Percentiles rank a stretch among this genome's conserved stretches.
Conservation (phyloP, 2,888 invertebrate genomes). For the Quadriops clusia region DNA sequence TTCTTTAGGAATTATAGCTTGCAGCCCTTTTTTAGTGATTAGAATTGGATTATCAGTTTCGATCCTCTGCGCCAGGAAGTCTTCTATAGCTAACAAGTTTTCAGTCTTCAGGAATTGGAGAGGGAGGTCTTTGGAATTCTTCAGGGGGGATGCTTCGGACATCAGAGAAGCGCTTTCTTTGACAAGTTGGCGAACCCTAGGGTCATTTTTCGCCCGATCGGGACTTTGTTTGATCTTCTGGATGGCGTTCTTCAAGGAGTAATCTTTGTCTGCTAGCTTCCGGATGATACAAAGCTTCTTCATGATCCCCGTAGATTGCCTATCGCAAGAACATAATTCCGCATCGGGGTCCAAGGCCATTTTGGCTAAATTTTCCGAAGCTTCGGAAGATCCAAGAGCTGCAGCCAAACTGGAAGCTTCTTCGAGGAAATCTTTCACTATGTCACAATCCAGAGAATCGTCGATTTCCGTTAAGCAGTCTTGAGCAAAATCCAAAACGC, state of each 20-base stretch:
- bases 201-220: constrained; percentile 55
- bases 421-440: constrained; percentile 38
- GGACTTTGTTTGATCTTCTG: constrained; percentile 52
- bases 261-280: constrained; percentile 55
- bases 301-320: constrained; percentile 51
- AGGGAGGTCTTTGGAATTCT: constrained; percentile 61
- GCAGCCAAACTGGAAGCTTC: constrained; percentile 59
- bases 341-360: constrained; percentile 45
- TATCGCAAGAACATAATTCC: constrained; percentile 44
- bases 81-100: constrained; percentile 66
- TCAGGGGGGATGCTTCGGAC: constrained; percentile 35
- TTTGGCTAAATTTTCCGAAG: constrained; percentile 37
- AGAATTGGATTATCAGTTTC: constrained; percentile 49
- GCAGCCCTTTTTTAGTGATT: constrained; percentile 60
- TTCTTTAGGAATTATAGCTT: constrained; percentile 67
- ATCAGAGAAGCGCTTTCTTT: constrained; percentile 57
- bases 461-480: constrained; percentile 45
- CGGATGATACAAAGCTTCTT: constrained; percentile 58
- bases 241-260: constrained; percentile 49
- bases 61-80: constrained; percentile 52
- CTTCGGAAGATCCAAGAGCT: constrained; percentile 54
- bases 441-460: constrained; percentile 33
- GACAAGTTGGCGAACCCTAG: constrained; percentile 55
- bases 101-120: constrained; percentile 52
- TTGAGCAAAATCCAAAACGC: constrained; percentile 51